Evolutionary conservation across 2,113 vertebrate species (phyloP), one percentile per base, ranked within the genome.

Genomic region (Phasianus colchicus): DNA sequence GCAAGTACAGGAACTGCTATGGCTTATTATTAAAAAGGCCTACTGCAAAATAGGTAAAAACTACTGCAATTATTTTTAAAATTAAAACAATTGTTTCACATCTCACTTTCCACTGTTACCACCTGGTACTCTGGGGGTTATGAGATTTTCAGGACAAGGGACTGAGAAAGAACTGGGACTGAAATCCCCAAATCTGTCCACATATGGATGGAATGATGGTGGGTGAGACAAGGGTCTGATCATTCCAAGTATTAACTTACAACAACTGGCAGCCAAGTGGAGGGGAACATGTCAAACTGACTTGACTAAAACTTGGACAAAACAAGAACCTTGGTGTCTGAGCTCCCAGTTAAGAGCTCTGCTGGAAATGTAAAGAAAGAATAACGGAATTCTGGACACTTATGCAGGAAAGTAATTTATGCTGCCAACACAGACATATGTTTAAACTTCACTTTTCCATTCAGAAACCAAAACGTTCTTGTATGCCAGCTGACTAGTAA

Each of bases 381-480:
- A 90, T 92, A 84, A 94, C 93, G 66, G 58, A 92, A 90, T 93
- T 93, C 89, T 93, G 91, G 89, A 93, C 67, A 79, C 54, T 95
- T 79, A 82, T 0, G 24, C 58, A 95, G 94, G 95, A 96, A 95
- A 95, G 70, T 84, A 88, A 94, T 65, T 87, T 45, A 82, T 21
- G 66, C n/a, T 92, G 95, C 94, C 95, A 96, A 74, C 70, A 93
- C 61, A 84, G 88, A 82, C 92, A 95, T 79, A 86, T 92, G 90
- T 95, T 94, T 90, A 94, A 94, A 57, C 66, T 96, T 82, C 95
- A 83, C 65, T 95, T 96, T 96, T 96, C 93, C 93, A 96, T 88
- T 93, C 73, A 86, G 65, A 94, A 96, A 81, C 63, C 40, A 72
- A 91, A 83, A 65, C 24, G 55, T 19, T 81, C 47, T 60, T 17